phyloP scores from a whole-genome alignment of 2,888 invertebrate species.

The Leistus spinibarbis region DNA sequence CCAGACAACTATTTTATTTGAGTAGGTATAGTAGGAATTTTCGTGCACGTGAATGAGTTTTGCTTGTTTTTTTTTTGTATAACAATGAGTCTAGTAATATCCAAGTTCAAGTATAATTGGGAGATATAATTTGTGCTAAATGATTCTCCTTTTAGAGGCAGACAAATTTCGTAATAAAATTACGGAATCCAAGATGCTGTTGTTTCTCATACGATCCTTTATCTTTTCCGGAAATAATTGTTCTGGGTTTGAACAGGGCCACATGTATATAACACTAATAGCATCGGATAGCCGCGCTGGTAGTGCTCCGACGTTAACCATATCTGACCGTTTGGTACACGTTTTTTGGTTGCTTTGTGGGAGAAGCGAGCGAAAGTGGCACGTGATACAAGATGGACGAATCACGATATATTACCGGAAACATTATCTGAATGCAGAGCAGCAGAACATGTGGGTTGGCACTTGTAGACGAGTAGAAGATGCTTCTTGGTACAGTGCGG shows the following conservation, averaged over 20 bases:
- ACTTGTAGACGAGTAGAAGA: neutral
- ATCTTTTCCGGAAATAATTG: neutral
- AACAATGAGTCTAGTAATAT: too few species aligned
- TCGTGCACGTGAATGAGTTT: too few species aligned
- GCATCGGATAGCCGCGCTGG: neutral
- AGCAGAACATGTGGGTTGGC: conserved; percentile 21
- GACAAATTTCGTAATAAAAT: neutral
- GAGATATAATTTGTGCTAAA: too few species aligned
- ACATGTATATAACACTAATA: neutral
- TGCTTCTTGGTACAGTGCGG: conserved; percentile 38
- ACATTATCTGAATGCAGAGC: conserved; percentile 35
- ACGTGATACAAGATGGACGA: conserved; percentile 11
- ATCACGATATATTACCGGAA: conserved; percentile 31
- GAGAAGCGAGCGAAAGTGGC: neutral
- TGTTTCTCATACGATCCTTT: neutral
- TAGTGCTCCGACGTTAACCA: neutral
- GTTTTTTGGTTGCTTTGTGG: neutral
- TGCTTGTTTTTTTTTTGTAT: too few species aligned
- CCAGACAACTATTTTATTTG: too few species aligned
- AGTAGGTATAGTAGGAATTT: too few species aligned
- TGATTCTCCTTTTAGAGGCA: neutral
- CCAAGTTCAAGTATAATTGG: too few species aligned
- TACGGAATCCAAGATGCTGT: neutral
- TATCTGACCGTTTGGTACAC: neutral
- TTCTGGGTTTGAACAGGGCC: neutral